These are phyloP conservation scores for Gryllus longicercus DNA, from an alignment of 2,888 invertebrate species.

Conservation along the genomic window DNA sequence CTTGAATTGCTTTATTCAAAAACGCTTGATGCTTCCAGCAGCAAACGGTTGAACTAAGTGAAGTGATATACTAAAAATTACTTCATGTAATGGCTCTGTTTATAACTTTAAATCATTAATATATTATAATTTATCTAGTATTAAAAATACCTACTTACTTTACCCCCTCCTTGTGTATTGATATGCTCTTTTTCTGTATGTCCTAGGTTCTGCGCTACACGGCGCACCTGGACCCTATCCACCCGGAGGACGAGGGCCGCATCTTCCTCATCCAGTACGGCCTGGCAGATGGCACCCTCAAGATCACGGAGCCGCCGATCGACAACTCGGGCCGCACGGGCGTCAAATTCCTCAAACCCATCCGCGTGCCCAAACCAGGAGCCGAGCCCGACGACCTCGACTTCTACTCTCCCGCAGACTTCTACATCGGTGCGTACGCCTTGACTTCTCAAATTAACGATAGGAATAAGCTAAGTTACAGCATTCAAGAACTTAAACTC, in stretches of 20 bases:
- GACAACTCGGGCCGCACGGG: constrained; percentile 73
- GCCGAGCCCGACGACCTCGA: constrained; percentile 66
- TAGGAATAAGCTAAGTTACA: no score
- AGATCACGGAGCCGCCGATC: constrained; percentile 68
- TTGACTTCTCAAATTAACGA: no score
- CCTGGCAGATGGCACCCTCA: constrained; percentile 70
- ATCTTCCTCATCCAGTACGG: constrained; percentile 73
- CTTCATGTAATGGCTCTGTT: no score
- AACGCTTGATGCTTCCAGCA: no score
- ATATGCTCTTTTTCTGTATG: background rate
- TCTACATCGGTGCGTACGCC: constrained; percentile 62
- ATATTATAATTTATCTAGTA: no score
- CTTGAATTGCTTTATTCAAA: no score
- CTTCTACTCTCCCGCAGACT: constrained; percentile 74
- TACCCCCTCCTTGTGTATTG: constrained; percentile 61
- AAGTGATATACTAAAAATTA: no score
- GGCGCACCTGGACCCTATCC: constrained; percentile 70
- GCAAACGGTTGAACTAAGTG: no score
- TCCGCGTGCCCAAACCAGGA: constrained; percentile 65
- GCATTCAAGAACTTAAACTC: no score
- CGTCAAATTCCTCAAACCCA: constrained; percentile 70
- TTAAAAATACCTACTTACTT: constrained; percentile 53
- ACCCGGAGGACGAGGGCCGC: constrained; percentile 73
- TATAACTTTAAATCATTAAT: no score
- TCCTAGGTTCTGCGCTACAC: constrained; percentile 60